Evolutionary conservation across 37 sponge, comb jelly and placozoan species (phyloP), one percentile per base, ranked within the genome.

Genomic region (Tethya wilhelma): DNA sequence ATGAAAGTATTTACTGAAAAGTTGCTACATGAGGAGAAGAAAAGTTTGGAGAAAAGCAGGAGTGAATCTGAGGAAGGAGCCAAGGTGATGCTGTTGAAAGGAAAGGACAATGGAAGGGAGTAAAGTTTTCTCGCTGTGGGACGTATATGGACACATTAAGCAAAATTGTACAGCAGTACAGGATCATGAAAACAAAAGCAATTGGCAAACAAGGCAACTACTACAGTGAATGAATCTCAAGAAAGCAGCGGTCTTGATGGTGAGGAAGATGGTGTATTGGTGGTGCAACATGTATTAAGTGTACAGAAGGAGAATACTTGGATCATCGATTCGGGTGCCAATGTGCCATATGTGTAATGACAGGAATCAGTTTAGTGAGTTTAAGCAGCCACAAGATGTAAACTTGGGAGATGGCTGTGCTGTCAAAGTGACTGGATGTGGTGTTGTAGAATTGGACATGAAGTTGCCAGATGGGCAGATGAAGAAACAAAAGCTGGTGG

Each of bases 261-360:
- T 59, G 20, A 59, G 7, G 25, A 59, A 6, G 62, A 19, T 29
- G 62, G 29, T 59, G 28, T 59, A 12, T 25, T 59, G 25, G 62
- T 59, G 23, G 28, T 17, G 9, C 46, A 14, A 59, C 74, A 20
- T 8, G 31, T 30, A 78, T 39, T 56, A 57, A 76, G 68, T 70
- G 78, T 55, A 58, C 14, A 56, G 31, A 56, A 59, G 74, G 7
- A 53, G 14, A 19, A 9, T 49, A 14, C 56, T 28, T 85, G 86
- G 87, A 86, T 86, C 28, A 56, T 86, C 22, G 87, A 86, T 38
- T 86, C 87, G 33, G 87, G 80, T 56, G 86, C 86, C 37, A 85
- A 19, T 49, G 53, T 49, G 53, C 9, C 14, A 49, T 49, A 49
- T 14, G 14, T 19, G 14, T 9, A 9, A 49, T 19, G 53, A 49